These are phyloP conservation scores for Sinhomidia bicolor DNA, from an alignment of 2,888 invertebrate genomes.

Conservation along the genomic window DNA sequence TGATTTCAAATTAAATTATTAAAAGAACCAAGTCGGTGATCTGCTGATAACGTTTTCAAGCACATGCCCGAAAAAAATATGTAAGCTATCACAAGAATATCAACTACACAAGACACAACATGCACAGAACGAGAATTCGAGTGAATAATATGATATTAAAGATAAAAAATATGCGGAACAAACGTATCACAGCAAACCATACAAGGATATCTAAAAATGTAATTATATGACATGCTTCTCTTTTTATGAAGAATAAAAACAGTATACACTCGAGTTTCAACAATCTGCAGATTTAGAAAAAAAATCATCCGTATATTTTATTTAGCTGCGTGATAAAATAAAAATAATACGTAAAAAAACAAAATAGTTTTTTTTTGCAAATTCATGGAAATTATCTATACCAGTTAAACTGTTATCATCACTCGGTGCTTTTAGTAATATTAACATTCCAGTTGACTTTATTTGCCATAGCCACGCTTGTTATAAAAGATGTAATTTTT, in stretches of 20 bases:
- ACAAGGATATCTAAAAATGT: conserved; percentile 31
- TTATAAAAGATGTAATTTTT: no score
- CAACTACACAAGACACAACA: not conserved
- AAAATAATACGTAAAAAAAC: no score
- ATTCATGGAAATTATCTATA: no score
- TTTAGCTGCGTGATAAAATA: no score
- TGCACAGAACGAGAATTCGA: not conserved
- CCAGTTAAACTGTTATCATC: no score
- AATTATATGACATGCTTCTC: conserved; percentile 2
- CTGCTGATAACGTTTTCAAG: not conserved
- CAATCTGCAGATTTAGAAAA: no score
- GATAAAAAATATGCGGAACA: conserved; percentile 20
- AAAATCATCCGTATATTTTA: no score
- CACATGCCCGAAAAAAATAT: not conserved
- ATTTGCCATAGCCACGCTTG: no score
- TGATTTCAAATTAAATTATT: conserved; percentile 35
- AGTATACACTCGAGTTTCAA: not conserved
- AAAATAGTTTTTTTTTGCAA: no score
- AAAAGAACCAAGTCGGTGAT: conserved; percentile 6
- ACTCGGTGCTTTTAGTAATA: no score
- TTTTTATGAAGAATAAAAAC: not conserved
- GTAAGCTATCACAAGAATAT: not conserved
- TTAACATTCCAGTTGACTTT: no score
- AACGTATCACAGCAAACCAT: not conserved
- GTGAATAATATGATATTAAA: not conserved